Conservation (phyloP, 2,888 invertebrate genomes). For the Scrobipalpa costella region DNA sequence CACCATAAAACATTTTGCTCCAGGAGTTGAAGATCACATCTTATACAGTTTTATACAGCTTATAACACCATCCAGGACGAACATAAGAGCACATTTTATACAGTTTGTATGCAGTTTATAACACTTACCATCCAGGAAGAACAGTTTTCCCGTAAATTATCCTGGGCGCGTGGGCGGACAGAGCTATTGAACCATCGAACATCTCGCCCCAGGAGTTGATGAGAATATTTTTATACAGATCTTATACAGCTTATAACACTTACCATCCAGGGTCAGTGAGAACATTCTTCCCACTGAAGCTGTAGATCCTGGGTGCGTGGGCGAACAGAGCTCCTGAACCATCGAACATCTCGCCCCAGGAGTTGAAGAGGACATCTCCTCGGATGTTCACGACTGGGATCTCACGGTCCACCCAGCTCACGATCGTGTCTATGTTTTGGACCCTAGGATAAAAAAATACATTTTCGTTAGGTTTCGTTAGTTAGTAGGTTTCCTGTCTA, state of each 20-base stretch:
- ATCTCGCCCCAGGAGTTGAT: no score
- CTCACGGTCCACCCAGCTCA: slow-evolving; percentile 91
- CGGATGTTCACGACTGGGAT: slow-evolving; percentile 94
- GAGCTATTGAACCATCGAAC: no score
- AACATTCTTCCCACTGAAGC: slow-evolving; percentile 96
- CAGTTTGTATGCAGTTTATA: no score
- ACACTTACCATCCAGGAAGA: no score
- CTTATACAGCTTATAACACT: no score
- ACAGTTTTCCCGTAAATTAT: no score
- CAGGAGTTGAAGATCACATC: slow-evolving; percentile 98
- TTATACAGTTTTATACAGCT: no score
- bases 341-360: slow-evolving; percentile 96
- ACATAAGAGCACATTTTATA: no score
- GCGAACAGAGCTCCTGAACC: slow-evolving; percentile 93
- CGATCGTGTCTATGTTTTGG: slow-evolving; percentile 96
- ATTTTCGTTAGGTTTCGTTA: no score
- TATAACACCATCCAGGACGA: no score
- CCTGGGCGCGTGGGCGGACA: no score
- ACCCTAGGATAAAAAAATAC: slow-evolving; percentile 73
- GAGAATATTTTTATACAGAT: no score
- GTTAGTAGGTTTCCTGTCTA: neutral
- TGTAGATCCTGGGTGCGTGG: slow-evolving; percentile 93
- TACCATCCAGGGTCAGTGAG: slow-evolving; percentile 94
- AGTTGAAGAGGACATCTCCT: slow-evolving; percentile 96
- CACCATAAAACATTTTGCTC: slow-evolving; percentile 94